These are phyloP conservation scores for Turnix velox DNA, from an alignment of 2,113 vertebrate genomes.

Conservation along the genomic window DNA sequence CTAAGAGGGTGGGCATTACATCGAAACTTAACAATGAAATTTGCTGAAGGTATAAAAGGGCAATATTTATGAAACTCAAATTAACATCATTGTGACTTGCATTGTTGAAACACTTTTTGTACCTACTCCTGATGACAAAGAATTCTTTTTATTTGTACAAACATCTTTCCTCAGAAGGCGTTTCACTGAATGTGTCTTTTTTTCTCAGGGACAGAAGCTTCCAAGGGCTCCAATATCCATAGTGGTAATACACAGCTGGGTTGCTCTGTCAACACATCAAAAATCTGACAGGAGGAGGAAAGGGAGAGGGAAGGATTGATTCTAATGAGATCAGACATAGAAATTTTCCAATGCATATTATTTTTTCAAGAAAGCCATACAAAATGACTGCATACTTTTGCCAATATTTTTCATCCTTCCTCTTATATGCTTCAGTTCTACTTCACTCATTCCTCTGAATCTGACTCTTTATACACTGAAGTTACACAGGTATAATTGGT, in stretches of 20 bases:
- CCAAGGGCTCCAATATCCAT: not conserved
- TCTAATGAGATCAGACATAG: not conserved
- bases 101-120: slow-evolving; percentile 3
- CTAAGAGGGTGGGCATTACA: not conserved
- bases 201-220: not conserved
- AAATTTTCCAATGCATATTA: not conserved
- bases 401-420: not conserved
- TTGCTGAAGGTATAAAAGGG: not conserved
- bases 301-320: not conserved
- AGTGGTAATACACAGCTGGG: not conserved
- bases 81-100: not conserved
- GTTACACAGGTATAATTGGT: not conserved
- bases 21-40: not conserved
- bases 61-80: not conserved
- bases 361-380: slow-evolving; percentile 6
- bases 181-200: slow-evolving; percentile 26
- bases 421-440: not conserved
- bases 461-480: not conserved
- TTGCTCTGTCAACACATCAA: slow-evolving; percentile 5
- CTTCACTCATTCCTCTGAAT: not conserved
- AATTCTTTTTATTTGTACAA: not conserved
- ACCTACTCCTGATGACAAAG: not conserved
- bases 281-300: not conserved
- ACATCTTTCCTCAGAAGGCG: not conserved
- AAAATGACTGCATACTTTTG: not conserved